Evolutionary conservation across 1,140 invertebrate species (phyloP).

Genomic region (Achatina immaculata): DNA sequence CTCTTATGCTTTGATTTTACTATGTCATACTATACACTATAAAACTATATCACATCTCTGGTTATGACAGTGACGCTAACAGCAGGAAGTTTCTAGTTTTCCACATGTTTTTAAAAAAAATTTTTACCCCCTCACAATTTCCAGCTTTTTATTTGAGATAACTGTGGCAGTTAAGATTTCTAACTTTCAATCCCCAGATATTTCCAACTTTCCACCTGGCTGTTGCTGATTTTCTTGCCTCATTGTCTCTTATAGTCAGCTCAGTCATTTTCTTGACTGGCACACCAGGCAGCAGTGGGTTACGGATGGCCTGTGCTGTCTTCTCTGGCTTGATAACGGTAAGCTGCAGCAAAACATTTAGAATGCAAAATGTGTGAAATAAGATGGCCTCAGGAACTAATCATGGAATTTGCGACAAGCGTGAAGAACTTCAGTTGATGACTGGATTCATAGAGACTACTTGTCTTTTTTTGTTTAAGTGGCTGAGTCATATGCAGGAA

Average conservation of each 20-base stretch:
- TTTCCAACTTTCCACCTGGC: constrained; percentile 37
- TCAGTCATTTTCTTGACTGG: constrained; percentile 21
- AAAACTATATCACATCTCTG: too few species aligned
- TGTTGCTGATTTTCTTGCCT: constrained; percentile 27
- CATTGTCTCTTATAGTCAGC: constrained; percentile 16
- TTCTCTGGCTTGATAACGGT: neutral
- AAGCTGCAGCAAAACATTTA: neutral
- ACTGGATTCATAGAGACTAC: too few species aligned
- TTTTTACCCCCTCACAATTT: neutral
- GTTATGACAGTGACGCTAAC: too few species aligned
- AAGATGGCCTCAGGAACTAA: neutral
- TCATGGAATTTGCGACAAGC: too few species aligned
- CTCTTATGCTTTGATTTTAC: too few species aligned
- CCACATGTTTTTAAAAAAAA: too few species aligned
- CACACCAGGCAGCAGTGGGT: neutral
- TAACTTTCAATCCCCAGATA: constrained; percentile 7
- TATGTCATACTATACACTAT: too few species aligned
- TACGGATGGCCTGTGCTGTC: constrained; percentile 5
- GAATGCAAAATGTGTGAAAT: neutral
- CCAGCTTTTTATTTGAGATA: neutral
- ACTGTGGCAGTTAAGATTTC: neutral
- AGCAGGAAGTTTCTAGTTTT: too few species aligned
- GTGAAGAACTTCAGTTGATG: too few species aligned
- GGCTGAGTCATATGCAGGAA: too few species aligned
- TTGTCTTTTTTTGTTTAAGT: too few species aligned